Conservation (phyloP, 2,113 vertebrate genomes). For the Oncorhynchus mykiss region DNA sequence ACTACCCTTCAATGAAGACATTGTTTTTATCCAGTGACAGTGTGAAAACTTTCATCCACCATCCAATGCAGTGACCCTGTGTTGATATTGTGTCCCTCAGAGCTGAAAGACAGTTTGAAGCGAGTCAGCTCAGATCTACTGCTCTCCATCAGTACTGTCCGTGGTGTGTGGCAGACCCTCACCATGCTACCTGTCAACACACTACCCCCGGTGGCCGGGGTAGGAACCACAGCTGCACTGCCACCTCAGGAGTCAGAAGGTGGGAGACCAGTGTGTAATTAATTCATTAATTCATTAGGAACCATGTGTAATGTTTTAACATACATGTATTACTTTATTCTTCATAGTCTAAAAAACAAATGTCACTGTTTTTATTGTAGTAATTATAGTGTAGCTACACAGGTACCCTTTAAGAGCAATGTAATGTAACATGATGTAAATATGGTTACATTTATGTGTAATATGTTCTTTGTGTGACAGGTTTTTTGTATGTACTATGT, state of each 20-base stretch:
- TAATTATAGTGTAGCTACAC: too few relatives aligned
- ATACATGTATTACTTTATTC: too few relatives aligned
- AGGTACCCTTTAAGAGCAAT: too few relatives aligned
- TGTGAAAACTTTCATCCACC: background rate
- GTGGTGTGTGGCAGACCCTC: constrained; percentile 79
- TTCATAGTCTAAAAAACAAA: too few relatives aligned
- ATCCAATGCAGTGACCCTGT: background rate
- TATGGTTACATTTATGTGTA: too few relatives aligned
- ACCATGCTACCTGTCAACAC: constrained; percentile 62
- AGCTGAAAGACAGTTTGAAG: constrained; percentile 82
- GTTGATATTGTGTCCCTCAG: constrained; percentile 53
- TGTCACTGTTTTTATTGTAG: too few relatives aligned
- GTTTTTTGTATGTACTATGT: too few relatives aligned
- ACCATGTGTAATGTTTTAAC: too few relatives aligned
- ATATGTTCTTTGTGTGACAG: too few relatives aligned
- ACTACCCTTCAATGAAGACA: too few relatives aligned
- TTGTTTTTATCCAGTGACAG: background rate
- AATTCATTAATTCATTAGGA: background rate
- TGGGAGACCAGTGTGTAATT: background rate
- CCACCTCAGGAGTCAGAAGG: constrained; percentile 45
- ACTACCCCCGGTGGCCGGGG: constrained; percentile 53
- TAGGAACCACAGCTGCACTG: constrained; percentile 12
- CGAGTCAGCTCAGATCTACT: constrained; percentile 84
- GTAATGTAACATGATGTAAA: too few relatives aligned
- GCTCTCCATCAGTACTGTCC: constrained; percentile 72